A percentile compares a stretch with the other conserved stretches of the same genome.
phyloP scores from a whole-genome alignment of 2,113 vertebrate species.

The Ornithorhynchus anatinus region DNA sequence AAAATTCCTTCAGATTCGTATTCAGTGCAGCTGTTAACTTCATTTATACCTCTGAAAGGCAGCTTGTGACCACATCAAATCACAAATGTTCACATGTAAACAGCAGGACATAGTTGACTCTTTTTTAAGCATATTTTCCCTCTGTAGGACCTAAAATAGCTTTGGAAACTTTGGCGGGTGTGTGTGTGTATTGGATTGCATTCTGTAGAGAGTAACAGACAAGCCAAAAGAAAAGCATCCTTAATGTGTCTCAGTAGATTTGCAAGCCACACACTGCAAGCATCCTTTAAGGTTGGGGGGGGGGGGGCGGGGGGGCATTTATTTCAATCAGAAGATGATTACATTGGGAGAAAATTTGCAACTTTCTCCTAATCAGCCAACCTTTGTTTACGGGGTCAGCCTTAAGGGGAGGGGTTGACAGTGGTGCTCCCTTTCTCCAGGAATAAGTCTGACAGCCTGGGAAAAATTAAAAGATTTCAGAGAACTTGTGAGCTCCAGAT shows the following conservation, averaged over 20 bases:
- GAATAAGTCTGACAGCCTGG: too few species aligned
- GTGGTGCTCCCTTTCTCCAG: not conserved
- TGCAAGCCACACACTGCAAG: not conserved
- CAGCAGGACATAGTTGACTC: conserved; percentile 28
- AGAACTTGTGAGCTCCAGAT: too few species aligned
- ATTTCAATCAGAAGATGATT: too few species aligned
- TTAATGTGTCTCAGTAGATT: not conserved
- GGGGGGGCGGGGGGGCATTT: too few species aligned
- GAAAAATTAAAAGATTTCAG: too few species aligned
- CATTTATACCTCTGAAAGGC: conserved; percentile 57
- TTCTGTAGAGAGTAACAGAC: not conserved
- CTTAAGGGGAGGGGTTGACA: not conserved
- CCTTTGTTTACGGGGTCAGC: not conserved
- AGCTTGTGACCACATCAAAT: conserved; percentile 43
- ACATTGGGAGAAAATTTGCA: not conserved
- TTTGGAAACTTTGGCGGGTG: not conserved
- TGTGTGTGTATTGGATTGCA: not conserved
- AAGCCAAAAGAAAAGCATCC: not conserved
- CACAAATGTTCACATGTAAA: conserved; percentile 58
- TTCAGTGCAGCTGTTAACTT: conserved; percentile 63
- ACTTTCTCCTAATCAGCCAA: too few species aligned
- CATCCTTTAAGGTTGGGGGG: not conserved
- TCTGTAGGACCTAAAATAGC: not conserved
- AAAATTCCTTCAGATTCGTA: conserved; percentile 59
- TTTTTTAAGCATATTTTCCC: conserved; percentile 18